A percentile compares a stretch with the other conserved stretches of the same genome.
Conservation (phyloP, 2,113 vertebrate species). For the Hippocampus mohnikei region DNA sequence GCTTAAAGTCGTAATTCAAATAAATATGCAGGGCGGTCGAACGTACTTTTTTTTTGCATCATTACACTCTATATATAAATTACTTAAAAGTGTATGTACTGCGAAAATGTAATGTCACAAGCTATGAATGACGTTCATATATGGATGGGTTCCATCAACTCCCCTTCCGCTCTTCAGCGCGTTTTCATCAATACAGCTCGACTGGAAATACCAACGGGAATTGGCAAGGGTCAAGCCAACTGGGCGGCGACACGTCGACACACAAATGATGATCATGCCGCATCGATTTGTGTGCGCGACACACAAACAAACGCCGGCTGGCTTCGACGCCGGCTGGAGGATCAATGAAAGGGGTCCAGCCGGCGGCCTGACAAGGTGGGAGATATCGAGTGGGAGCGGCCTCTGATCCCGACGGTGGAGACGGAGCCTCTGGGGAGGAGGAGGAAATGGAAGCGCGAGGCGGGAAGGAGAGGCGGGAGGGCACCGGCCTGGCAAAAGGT, state of each 20-base stretch:
- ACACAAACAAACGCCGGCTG: neutral
- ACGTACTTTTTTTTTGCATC: no score
- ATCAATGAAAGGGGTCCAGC: slow-evolving; percentile 57
- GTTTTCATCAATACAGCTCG: no score
- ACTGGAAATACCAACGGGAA: neutral
- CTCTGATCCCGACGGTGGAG: slow-evolving; percentile 48
- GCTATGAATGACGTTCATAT: no score
- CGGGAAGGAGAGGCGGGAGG: slow-evolving; percentile 23
- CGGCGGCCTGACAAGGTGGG: slow-evolving; percentile 57
- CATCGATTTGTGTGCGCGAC: slow-evolving; percentile 16
- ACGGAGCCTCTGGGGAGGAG: slow-evolving; percentile 21
- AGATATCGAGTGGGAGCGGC: slow-evolving; percentile 60
- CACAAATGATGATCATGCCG: slow-evolving; percentile 25
- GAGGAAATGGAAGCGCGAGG: slow-evolving; percentile 13
- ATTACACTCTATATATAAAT: no score
- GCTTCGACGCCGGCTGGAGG: slow-evolving; percentile 22
- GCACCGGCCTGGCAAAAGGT: slow-evolving; percentile 24
- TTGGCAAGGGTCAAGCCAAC: neutral
- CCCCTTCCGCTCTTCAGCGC: no score
- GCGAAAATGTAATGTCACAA: no score
- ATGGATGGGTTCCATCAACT: no score
- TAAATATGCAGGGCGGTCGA: no score
- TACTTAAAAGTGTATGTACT: no score
- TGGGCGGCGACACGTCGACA: neutral
- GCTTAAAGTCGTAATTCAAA: slow-evolving; percentile 15